Conservation (phyloP, 2,888 invertebrate genomes). For the Orthosia cruda region DNA sequence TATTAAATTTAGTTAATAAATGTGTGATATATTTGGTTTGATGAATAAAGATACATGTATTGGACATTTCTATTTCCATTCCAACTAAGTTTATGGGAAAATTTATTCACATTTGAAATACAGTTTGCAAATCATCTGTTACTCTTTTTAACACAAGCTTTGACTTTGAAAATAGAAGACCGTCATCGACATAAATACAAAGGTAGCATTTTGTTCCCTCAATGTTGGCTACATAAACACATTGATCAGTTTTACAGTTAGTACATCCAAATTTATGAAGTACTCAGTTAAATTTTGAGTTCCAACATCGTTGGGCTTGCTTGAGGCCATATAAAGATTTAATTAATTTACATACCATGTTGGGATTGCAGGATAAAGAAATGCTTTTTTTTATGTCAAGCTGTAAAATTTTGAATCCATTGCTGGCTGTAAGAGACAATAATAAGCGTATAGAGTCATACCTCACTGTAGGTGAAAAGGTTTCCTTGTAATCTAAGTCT, state of each 20-base stretch:
- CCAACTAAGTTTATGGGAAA: background rate
- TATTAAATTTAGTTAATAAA: background rate
- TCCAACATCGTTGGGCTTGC: constrained; percentile 3
- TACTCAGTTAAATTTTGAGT: constrained; percentile 5
- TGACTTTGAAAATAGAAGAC: background rate
- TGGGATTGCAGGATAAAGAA: background rate
- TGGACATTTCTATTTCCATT: background rate
- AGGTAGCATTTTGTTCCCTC: background rate
- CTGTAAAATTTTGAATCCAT: background rate
- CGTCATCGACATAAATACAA: background rate
- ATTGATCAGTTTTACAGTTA: background rate
- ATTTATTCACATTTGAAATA: background rate
- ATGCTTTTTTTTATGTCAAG: constrained; percentile 2
- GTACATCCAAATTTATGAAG: constrained; percentile 7
- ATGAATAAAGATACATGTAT: background rate
- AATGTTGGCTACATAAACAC: background rate
- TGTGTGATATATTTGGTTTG: background rate
- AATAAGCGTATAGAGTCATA: constrained; percentile 1
- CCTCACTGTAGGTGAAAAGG: constrained; percentile 3
- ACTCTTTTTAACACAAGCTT: background rate
- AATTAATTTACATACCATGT: constrained; percentile 4
- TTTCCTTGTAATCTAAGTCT: background rate
- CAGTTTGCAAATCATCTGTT: background rate
- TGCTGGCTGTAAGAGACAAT: background rate
- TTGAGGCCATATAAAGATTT: constrained; percentile 2